Conservation (phyloP, 2,113 vertebrate genomes). For the Accipiter virgatus region DNA sequence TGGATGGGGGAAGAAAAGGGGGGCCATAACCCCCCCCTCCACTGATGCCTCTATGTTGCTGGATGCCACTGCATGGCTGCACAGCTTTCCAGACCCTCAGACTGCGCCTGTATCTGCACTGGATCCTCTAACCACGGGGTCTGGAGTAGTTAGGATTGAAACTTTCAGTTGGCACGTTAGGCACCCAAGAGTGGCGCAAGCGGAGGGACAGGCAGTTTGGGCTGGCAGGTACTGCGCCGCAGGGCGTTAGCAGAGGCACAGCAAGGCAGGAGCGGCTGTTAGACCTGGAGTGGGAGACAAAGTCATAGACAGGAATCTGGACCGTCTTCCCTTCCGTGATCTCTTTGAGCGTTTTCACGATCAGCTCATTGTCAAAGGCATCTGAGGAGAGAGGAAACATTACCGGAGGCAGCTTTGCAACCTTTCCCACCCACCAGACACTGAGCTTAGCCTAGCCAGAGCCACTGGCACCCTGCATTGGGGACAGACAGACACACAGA, state of each 20-base stretch:
- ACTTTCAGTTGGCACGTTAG: not conserved
- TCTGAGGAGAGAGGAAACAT: constrained; percentile 72
- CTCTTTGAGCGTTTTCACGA: constrained; percentile 87
- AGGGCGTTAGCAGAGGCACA: not conserved
- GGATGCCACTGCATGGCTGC: not conserved
- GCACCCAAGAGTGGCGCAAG: not conserved
- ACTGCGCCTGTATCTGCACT: not conserved
- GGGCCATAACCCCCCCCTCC: not conserved
- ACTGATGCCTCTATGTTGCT: not conserved
- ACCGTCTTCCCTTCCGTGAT: constrained; percentile 90
- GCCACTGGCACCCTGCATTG: fast-evolving
- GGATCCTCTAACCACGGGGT: not conserved
- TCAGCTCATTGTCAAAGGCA: constrained; percentile 96
- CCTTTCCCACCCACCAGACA: not conserved
- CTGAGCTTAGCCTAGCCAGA: not conserved
- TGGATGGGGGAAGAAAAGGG: not conserved
- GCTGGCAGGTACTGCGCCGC: not conserved
- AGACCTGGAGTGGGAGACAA: constrained; percentile 95
- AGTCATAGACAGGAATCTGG: constrained; percentile 96
- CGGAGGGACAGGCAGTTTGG: not conserved
- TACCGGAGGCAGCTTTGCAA: not conserved
- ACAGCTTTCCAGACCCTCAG: not conserved
- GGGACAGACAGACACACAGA: not conserved
- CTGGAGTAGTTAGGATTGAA: not conserved
- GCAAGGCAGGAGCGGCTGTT: not conserved